These are phyloP conservation scores for Nycticorax nycticorax DNA, from an alignment of 2,113 vertebrate genomes.

Conservation along the genomic window DNA sequence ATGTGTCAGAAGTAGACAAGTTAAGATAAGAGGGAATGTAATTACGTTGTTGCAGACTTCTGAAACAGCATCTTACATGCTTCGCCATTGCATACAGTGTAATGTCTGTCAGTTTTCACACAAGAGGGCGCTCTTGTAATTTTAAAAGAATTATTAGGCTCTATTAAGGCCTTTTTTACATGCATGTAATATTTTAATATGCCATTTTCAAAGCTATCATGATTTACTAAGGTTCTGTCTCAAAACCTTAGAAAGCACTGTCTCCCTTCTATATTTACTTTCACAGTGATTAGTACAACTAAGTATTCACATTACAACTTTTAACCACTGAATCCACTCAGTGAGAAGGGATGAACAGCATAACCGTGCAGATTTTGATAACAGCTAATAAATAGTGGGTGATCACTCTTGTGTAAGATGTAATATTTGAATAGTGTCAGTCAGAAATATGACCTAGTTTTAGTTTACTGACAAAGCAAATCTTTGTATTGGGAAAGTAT, in stretches of 20 bases:
- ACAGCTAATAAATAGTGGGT: background rate
- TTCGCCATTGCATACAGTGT: fast-evolving
- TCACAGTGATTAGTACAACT: background rate
- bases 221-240: background rate
- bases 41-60: background rate
- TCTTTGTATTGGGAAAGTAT: background rate
- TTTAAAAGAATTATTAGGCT: background rate
- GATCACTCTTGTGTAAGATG: background rate
- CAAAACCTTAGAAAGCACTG: background rate
- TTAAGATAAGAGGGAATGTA: background rate
- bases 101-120: background rate
- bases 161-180: background rate
- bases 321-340: background rate
- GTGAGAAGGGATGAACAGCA: background rate
- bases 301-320: background rate
- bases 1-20: background rate
- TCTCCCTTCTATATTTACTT: background rate
- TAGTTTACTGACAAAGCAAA: background rate
- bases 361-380: background rate
- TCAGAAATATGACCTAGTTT: background rate
- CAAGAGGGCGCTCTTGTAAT: slow-evolving; percentile 74
- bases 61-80: background rate
- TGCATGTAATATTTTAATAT: background rate
- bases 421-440: background rate
- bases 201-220: background rate